Percentiles rank a stretch among this genome's conserved stretches.
Conservation (phyloP, 2,888 invertebrate genomes). For the Orgyia antiqua region DNA sequence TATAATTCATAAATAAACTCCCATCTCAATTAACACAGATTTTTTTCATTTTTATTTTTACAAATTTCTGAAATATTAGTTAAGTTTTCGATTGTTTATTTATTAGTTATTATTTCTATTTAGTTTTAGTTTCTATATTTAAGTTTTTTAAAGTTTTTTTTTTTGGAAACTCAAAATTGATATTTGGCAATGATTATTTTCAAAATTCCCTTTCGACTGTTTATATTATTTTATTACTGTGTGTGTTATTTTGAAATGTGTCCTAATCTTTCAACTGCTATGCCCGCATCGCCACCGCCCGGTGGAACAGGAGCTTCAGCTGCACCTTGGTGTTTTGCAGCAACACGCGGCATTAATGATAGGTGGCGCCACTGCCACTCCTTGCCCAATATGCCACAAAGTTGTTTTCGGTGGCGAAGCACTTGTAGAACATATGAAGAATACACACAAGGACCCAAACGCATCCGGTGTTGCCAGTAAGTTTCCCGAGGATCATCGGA, state of each 20-base stretch:
- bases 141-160: too few species aligned
- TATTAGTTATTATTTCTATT: too few species aligned
- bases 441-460: constrained; percentile 95
- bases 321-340: constrained; percentile 96
- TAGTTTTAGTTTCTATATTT: too few species aligned
- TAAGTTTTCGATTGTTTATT: too few species aligned
- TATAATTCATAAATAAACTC: too few species aligned
- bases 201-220: constrained; percentile 47
- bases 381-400: constrained; percentile 96
- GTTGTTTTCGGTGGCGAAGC: constrained; percentile 95
- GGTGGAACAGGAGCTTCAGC: constrained; percentile 88
- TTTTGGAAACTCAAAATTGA: constrained; percentile 50
- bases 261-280: constrained; percentile 69
- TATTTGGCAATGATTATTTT: constrained; percentile 39
- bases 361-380: constrained; percentile 94
- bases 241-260: constrained; percentile 45
- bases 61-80: too few species aligned
- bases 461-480: constrained; percentile 93
- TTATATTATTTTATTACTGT: constrained; percentile 24
- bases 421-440: constrained; percentile 97
- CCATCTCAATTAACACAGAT: too few species aligned
- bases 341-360: constrained; percentile 95
- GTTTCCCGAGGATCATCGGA: constrained; percentile 63
- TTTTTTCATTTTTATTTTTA: too few species aligned
- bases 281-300: constrained; percentile 65